Base-by-base conservation (phyloP, 2,113 vertebrate species). In the Nerophis lumbriciformis region DNA sequence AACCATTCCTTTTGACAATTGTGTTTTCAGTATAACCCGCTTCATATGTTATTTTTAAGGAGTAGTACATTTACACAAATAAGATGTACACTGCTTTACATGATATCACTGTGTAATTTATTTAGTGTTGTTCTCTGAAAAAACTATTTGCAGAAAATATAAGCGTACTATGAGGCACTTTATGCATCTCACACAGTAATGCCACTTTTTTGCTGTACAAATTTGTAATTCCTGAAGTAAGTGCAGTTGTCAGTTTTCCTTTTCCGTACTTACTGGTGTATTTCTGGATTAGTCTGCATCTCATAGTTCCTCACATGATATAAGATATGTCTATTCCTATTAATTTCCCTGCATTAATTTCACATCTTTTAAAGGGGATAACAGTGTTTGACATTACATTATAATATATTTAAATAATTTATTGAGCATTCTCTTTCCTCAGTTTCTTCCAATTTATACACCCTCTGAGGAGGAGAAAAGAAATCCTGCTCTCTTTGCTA, bases 381-480 rank as follows among this genome's bases (percentile, higher is more conserved):
- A 11, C 10, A 42, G 38, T 57, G 2, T 3, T 4, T 13, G 8
- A 9, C 39, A 39, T 6, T 39, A 39, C 8, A 9, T 42, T 57
- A 12, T n/a, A 42, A 19, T 57, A 12, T n/a, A 44, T 2, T 44
- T 4, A 44, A 7, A 56, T 42, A 4, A 16, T 56, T 16, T 39
- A 19, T 42, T n/a, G 10, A 16, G 19, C 15, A 12, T 13, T 57
- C 16, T 44, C 11, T 13, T 7, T 68, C 35, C 59, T 35, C 86
- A 99, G 97, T 99, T 95, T 69, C 92, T 99, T 7, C 97, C 97
- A 0, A 92, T 98, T 63, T 99, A 99, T 86, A 88, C 80, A 5
- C 97, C 97, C 4, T 95, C 93, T 37, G 94, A 95, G 76, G 95
- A 96, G 72, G 97, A 99, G 88, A 93, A 91, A 83, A 90, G 78